Percentiles rank a stretch among this genome's conserved stretches.
phyloP scores from a whole-genome alignment of 2,888 invertebrate genomes.

The Tenthredo livida region DNA sequence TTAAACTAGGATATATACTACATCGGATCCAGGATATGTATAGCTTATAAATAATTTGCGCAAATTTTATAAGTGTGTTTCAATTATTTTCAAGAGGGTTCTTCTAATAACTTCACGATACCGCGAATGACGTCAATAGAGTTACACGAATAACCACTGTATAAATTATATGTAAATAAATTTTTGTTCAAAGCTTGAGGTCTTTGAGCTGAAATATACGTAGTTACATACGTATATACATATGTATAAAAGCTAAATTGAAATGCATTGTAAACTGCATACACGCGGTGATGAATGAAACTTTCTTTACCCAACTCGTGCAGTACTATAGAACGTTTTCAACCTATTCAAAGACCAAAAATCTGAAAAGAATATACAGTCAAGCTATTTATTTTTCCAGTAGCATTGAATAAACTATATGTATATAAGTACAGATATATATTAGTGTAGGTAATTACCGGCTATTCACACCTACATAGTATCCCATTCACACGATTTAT shows the following conservation, averaged over 20 bases:
- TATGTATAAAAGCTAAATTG: background rate
- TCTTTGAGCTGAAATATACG: background rate
- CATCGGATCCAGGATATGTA: background rate
- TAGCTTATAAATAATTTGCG: slow-evolving; percentile 24
- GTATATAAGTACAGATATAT: background rate
- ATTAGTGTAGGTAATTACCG: slow-evolving; percentile 2
- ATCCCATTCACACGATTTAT: slow-evolving; percentile 30
- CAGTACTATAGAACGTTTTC: slow-evolving; percentile 11
- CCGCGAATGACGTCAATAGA: slow-evolving; percentile 36
- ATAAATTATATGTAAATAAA: slow-evolving; percentile 32
- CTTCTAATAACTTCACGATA: slow-evolving; percentile 13
- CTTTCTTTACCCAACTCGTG: background rate
- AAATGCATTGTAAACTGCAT: slow-evolving; percentile 15
- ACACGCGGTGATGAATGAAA: background rate
- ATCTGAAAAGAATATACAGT: background rate
- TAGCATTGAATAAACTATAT: background rate
- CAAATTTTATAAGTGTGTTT: background rate
- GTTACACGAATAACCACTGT: slow-evolving; percentile 9
- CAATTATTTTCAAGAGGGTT: slow-evolving; percentile 14
- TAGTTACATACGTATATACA: background rate
- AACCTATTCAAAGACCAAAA: background rate
- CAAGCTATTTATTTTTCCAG: background rate
- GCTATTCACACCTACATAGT: slow-evolving; percentile 1
- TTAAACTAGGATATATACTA: background rate
- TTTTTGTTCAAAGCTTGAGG: slow-evolving; percentile 20